Conservation (phyloP, 2,797 vertebrate species). For the Nyctibius grandis region DNA sequence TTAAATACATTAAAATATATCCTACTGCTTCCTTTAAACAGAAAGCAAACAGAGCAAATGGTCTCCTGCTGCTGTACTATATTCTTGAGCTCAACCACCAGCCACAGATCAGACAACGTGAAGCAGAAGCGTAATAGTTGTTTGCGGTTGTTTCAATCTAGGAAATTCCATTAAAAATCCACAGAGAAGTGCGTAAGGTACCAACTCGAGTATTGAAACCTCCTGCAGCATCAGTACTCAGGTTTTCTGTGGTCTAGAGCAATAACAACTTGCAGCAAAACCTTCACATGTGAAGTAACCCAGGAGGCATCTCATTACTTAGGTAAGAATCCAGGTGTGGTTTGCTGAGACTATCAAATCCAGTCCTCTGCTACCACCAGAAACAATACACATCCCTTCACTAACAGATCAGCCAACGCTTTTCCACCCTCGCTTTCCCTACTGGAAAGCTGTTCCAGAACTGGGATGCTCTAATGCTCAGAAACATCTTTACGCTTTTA, state of each 20-base stretch:
- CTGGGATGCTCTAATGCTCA: neutral
- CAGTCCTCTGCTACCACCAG: neutral
- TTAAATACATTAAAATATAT: neutral
- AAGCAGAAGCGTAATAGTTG: neutral
- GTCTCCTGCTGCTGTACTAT: neutral
- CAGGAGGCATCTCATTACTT: neutral
- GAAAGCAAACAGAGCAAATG: neutral
- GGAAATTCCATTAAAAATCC: neutral
- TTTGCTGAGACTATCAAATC: neutral
- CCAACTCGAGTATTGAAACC: neutral
- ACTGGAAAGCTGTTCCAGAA: neutral
- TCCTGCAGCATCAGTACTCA: neutral
- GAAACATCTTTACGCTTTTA: neutral
- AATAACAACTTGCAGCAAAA: neutral
- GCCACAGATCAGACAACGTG: rapidly evolving
- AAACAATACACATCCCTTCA: neutral
- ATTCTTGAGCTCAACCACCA: neutral
- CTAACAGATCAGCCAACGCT: neutral
- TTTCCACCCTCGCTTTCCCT: neutral
- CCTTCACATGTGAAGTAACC: neutral
- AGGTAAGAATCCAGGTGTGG: neutral
- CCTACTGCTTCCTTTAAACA: neutral
- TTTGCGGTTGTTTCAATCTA: neutral
- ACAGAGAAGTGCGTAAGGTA: neutral
- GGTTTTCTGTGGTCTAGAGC: neutral